Base-by-base conservation (phyloP, 2,888 invertebrate species). In the Hydraecia micacea region DNA sequence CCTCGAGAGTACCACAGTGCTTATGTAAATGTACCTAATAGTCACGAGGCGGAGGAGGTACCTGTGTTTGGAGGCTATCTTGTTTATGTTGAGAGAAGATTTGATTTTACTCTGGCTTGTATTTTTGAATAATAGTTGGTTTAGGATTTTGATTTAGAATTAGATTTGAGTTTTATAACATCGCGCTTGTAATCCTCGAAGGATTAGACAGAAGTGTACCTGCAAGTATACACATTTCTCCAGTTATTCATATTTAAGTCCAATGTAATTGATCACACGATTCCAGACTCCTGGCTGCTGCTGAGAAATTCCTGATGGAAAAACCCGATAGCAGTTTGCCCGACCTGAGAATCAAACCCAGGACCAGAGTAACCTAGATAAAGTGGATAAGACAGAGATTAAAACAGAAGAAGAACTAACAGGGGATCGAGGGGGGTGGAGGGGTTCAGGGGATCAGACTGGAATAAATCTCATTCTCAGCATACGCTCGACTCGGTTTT, bases 1-100 rank as follows among this genome's bases (percentile, higher is more conserved):
- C 83, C 86, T 84, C 80, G 69, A 77, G 77, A 75, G 77, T 73
- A 81, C 63, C 68, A 72, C n/a, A 87, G 75, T 85, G 46, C 73
- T 78, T 81, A 81, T 85, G 86, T 84, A 81, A 87, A 88, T 87
- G 62, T 62, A 32, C 3, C n/a, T 58, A 70, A 76, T 80, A 70
- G 77, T 52, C 77, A 67, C 67, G 32, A 49, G 13, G 28, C 21
- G n/a, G 39, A 25, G 32, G n/a, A 7, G 9, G 36, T 67, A 79
- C 63, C 42, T 65, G 49, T 67, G 39, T 69, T 77, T 28, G 60
- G 63, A 15, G 39, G 73, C 70, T 65, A 84, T 81, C 46, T 79
- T 78, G 58, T 28, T 76, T 71, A 62, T 55, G 36, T 65, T 68
- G 11, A 9, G 18, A 25, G 42, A 78, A 28, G 25, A 81, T 81